These are phyloP conservation scores for Syrrhaptes paradoxus DNA, from an alignment of 2,113 vertebrate genomes.

Conservation along the genomic window DNA sequence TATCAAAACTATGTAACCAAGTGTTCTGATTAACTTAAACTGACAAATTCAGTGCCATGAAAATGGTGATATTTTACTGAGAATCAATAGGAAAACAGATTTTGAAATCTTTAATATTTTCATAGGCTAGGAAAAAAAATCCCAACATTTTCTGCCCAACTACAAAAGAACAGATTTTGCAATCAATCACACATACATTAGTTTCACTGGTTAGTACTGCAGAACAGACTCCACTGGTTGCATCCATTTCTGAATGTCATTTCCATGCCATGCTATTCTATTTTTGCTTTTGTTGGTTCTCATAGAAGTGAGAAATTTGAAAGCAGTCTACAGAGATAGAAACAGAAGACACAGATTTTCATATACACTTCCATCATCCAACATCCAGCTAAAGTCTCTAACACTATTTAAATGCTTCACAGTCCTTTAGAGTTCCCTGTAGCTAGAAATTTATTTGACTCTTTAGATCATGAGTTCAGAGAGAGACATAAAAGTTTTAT, in stretches of 20 bases:
- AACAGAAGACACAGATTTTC: not conserved
- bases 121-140: not conserved
- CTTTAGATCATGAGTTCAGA: not conserved
- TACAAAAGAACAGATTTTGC: not conserved
- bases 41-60: not conserved
- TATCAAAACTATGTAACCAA: not conserved
- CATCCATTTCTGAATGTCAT: not conserved
- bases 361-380: not conserved
- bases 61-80: not conserved
- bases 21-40: not conserved
- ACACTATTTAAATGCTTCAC: not conserved
- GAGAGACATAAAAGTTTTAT: not conserved
- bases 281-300: not conserved
- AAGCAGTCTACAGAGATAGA: not conserved
- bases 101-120: not conserved
- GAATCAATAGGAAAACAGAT: not conserved
- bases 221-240: not conserved
- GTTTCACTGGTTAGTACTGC: not conserved
- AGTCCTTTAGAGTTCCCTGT: not conserved
- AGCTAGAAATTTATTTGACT: not conserved
- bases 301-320: not conserved
- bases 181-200: not conserved
- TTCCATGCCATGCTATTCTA: not conserved
- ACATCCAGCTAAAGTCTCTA: not conserved
- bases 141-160: not conserved